Base-by-base conservation (phyloP, 2,888 invertebrate genomes). In the Calliopum simillimum region DNA sequence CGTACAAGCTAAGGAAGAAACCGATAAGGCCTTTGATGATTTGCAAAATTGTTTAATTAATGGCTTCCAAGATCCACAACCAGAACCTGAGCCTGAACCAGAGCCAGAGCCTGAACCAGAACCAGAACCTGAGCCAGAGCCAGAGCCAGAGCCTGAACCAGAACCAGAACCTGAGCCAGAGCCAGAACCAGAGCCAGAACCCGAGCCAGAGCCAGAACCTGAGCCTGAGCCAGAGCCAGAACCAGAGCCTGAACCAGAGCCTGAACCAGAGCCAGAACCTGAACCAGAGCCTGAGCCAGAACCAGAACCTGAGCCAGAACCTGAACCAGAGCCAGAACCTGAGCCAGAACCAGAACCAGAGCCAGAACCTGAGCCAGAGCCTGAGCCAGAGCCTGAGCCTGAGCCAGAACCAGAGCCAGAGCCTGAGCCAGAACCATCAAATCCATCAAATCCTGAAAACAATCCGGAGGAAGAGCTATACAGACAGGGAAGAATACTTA, bases 31-130 rank as follows among this genome's bases (percentile, higher is more conserved):
- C 13, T 67, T 74, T 44, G 70, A 56, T 16, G 71, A 68, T 13
- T 44, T 76, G 23, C 73, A 76, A 65, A 71, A 58, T 66, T 76
- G 76, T 41, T 61, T 76, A n/a, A 75, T 75, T 68, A 73, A 75
- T 51, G 76, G 76, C 53, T 59, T 49, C 11, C 53, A 25, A 3
- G 63, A 47, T 19, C 63, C 51, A 14, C 13, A 64, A 12, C 56
- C 49, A 12, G 49, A n/a, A n/a, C n/a, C n/a, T n/a, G n/a, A 62
- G 67, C 44, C 70, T 65, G 67, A 67, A 41, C 64, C 49, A 4
- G 41, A 56, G 21, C 70, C 70, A 6, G 70, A 68, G 56, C 65
- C 65, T 16, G 25, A 65, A 16, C 65, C 65, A 13, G 58, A 58
- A 3, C 66, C 66, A 23, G 53, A 66, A 25, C 66, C 66, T 2